Conservation (phyloP, 2,888 invertebrate species). For the Cremastinae sp. region DNA sequence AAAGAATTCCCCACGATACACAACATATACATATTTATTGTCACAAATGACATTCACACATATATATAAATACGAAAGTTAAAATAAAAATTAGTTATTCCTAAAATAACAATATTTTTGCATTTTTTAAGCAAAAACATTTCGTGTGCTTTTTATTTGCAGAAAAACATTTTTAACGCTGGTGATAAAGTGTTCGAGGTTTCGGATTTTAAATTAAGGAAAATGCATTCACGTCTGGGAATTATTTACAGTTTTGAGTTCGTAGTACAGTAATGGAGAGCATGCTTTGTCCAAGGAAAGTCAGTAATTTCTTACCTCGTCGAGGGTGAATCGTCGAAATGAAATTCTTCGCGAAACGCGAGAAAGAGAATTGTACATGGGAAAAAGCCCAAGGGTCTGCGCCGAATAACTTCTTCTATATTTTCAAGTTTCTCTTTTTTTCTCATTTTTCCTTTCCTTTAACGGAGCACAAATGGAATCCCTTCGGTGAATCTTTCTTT, state of each 20-base stretch:
- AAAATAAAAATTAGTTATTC: too few species aligned
- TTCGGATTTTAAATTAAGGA: too few species aligned
- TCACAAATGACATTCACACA: background rate
- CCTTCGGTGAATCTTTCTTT: constrained; percentile 33
- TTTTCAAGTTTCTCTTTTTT: constrained; percentile 53
- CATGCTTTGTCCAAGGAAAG: too few species aligned
- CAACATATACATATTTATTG: constrained; percentile 4
- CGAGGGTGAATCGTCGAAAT: constrained; percentile 44
- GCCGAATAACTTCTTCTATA: too few species aligned
- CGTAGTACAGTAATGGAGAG: constrained; percentile 17
- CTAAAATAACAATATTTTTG: too few species aligned
- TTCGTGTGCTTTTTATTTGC: too few species aligned
- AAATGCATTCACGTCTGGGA: background rate
- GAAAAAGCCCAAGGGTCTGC: constrained; percentile 10
- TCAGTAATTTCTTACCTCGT: constrained; percentile 5
- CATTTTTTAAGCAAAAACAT: too few species aligned
- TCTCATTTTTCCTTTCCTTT: constrained; percentile 54
- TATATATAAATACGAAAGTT: constrained; percentile 9
- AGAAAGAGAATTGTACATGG: constrained; percentile 9
- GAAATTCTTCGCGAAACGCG: constrained; percentile 42
- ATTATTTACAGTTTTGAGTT: constrained; percentile 2
- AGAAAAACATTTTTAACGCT: too few species aligned
- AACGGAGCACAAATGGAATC: constrained; percentile 61
- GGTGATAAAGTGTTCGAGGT: too few species aligned
- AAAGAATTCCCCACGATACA: background rate